Evolutionary conservation across 1,140 invertebrate species (phyloP).

Genomic region (Philopotamus ludificatus): DNA sequence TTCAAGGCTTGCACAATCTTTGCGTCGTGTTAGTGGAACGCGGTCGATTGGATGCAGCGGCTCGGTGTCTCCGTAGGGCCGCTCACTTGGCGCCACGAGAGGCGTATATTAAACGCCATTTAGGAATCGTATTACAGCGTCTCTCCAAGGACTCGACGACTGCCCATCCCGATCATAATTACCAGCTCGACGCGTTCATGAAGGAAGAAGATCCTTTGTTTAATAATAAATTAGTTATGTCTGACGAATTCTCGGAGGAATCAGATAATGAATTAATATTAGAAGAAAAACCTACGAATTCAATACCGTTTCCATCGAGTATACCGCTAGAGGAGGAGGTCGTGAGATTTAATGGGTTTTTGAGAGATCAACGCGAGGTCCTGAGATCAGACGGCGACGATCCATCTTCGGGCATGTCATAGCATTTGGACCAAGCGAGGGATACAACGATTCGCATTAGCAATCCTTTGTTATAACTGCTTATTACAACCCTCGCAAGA

Average conservation of each 20-base stretch:
- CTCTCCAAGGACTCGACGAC: conserved; percentile 49
- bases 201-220: conserved; percentile 37
- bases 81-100: conserved; percentile 80
- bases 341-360: conserved; percentile 38
- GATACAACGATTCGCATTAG: conserved; percentile 36
- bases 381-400: conserved; percentile 46
- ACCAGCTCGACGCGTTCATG: conserved; percentile 38
- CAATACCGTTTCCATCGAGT: conserved; percentile 13
- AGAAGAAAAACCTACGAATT: conserved; percentile 14
- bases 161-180: conserved; percentile 28
- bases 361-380: conserved; percentile 34
- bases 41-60: conserved; percentile 78
- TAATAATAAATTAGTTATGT: conserved; percentile 30
- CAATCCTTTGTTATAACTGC: conserved; percentile 40
- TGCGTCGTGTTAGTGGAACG: conserved; percentile 94
- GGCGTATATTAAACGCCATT: conserved; percentile 86
- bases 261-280: conserved; percentile 10
- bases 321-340: conserved; percentile 38
- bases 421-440: conserved; percentile 44
- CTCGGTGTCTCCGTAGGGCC: conserved; percentile 79
- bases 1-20: conserved; percentile 93
- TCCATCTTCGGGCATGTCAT: conserved; percentile 54
- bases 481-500: conserved; percentile 35
- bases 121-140: conserved; percentile 80
- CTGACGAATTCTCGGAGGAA: conserved; percentile 32